phyloP scores from a whole-genome alignment of 2,113 vertebrate species.

The Theristicus caerulescens region DNA sequence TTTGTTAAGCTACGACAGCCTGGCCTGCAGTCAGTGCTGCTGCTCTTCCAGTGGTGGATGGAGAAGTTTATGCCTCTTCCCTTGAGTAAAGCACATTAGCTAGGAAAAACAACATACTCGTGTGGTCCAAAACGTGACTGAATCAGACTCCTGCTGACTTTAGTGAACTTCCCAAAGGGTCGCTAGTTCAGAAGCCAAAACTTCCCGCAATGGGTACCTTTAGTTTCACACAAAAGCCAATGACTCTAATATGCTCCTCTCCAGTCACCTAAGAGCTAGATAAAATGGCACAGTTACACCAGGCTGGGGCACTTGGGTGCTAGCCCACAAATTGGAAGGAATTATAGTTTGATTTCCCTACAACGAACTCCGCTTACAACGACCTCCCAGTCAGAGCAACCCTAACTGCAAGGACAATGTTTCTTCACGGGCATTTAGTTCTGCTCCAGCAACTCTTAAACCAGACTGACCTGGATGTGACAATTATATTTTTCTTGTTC shows the following conservation, averaged over 20 bases:
- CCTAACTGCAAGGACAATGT: neutral
- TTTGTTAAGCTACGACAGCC: neutral
- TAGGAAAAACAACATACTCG: neutral
- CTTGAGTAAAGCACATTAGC: neutral
- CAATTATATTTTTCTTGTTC: neutral
- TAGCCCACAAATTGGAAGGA: neutral
- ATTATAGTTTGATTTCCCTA: neutral
- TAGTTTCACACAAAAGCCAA: neutral
- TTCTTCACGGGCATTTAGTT: neutral
- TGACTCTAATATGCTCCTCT: neutral
- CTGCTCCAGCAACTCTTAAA: neutral
- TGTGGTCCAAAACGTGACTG: neutral
- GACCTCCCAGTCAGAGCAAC: neutral
- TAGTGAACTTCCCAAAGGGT: neutral
- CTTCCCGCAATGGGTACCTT: neutral
- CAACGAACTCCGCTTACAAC: neutral
- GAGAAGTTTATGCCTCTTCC: neutral
- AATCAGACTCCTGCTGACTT: neutral
- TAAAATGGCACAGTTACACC: neutral
- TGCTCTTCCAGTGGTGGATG: neutral
- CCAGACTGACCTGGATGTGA: constrained; percentile 18
- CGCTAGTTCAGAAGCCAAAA: neutral
- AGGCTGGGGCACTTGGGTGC: neutral
- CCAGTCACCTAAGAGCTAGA: neutral
- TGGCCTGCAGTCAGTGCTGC: neutral